Conservation (phyloP, 2,888 invertebrate species). For the Clistopyga incitator region DNA sequence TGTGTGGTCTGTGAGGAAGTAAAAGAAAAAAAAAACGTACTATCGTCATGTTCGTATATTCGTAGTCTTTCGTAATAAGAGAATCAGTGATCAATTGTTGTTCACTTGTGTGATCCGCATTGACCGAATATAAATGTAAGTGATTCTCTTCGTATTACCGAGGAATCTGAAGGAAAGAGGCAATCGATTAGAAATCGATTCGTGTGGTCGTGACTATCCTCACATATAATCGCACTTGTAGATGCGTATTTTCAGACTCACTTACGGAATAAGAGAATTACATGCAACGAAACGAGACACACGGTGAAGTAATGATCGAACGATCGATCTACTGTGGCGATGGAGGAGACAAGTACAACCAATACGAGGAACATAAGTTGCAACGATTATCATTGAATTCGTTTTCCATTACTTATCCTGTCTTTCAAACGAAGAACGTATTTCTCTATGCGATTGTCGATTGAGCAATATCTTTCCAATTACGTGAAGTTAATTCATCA, state of each 20-base stretch:
- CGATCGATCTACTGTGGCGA: not conserved
- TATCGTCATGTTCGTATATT: not conserved
- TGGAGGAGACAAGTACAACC: not conserved
- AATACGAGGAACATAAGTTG: not conserved
- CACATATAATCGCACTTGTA: constrained; percentile 1
- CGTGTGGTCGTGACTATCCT: constrained; percentile 10
- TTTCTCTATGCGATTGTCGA: constrained; percentile 16
- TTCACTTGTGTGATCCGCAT: not conserved
- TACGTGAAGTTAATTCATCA: constrained; percentile 41
- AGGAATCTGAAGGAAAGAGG: not conserved
- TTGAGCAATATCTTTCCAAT: constrained; percentile 50
- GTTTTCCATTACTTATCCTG: constrained; percentile 30
- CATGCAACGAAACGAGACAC: not conserved
- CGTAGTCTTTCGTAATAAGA: not conserved
- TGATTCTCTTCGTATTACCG: not conserved
- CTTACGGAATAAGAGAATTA: not conserved
- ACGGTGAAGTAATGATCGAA: constrained; percentile 17
- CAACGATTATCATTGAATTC: constrained; percentile 40
- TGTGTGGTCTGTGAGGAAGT: no score
- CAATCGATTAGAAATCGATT: constrained; percentile 10
- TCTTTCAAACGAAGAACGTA: constrained; percentile 7
- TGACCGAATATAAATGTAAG: not conserved
- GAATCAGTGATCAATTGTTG: not conserved
- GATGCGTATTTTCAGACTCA: not conserved
- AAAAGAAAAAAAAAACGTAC: not conserved